Evolutionary conservation across 2,113 vertebrate species (phyloP), one percentile per base, ranked within the genome.

Genomic region (Phocoena phocoena): DNA sequence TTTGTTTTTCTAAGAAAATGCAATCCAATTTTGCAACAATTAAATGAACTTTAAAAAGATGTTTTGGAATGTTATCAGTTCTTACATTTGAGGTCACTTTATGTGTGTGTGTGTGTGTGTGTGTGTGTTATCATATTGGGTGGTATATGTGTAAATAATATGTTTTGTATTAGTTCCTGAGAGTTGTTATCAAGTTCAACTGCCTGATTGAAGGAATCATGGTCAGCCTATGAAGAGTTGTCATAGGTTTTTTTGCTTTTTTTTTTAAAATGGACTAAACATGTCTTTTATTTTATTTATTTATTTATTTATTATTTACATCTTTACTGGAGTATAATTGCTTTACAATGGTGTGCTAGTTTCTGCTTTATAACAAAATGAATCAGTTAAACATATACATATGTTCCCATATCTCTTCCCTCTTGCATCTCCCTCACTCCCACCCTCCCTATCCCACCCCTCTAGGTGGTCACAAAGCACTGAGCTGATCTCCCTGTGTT

Each of bases 1-100:
- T 88, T 68, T 94, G 11, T 60, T 94, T 97, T 87, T 38, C 13
- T 70, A 88, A 76, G 20, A 87, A 77, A 76, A 86, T 36, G 9
- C 2, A 63, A 67, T 67, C 12, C 17, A 62, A 74, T 71, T 83
- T 90, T 87, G 41, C 6, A 91, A 58, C 2, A 53, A 76, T 13
- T 25, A 71, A 88, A 38, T 90, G 17, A 77, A 8, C 6, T 77
- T 95, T 68, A 73, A 65, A 83, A 8, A 80, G 18, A 33, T 0
- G 14, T 60, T 74, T 60, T 65, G 3, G 10, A 90, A 25, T 70
- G 50, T 17, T 58, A 23, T 58, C 2, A 38, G 5, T 92, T 53
- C 12, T 17, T 82, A 58, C 0, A 65, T 38, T 84, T 67, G 47
- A 80, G 1, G 1, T 63, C 23, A 60, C 6, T 68, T 70, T n/a